Evolutionary conservation across 2,888 invertebrate species (phyloP).

Genomic region (Drosophila nr. perissopoda): DNA sequence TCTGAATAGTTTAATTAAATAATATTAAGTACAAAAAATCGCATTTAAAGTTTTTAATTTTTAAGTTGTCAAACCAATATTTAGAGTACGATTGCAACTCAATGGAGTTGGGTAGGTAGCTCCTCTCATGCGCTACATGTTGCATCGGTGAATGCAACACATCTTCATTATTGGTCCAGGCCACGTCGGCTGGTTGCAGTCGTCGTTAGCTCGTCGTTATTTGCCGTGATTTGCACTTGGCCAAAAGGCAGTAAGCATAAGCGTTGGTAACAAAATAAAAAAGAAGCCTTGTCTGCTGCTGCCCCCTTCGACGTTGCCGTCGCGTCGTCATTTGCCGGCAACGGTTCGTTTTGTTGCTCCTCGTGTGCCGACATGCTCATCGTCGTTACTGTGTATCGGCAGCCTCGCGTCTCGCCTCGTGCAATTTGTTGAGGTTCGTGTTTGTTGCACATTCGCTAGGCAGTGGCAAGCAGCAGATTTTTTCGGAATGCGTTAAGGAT

Average conservation of each 20-base stretch:
- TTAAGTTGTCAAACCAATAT: neutral
- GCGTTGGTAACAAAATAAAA: conserved; percentile 43
- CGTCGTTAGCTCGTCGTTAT: conserved; percentile 54
- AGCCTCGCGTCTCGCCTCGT: conserved; percentile 56
- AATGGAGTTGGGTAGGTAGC: neutral
- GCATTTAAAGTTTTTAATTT: neutral
- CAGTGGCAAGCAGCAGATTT: conserved; percentile 71
- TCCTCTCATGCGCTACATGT: conserved; percentile 28
- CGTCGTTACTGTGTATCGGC: conserved; percentile 48
- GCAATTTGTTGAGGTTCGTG: conserved; percentile 75
- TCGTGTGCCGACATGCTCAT: conserved; percentile 51
- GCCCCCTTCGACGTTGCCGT: conserved; percentile 39
- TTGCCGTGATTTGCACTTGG: conserved; percentile 65
- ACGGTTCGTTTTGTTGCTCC: conserved; percentile 46
- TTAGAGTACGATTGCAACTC: neutral
- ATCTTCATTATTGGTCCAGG: conserved; percentile 58
- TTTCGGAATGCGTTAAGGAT: conserved; percentile 84
- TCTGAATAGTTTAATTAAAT: neutral
- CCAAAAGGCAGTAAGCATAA: conserved; percentile 44
- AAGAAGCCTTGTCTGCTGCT: conserved; percentile 19
- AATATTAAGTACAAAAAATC: neutral
- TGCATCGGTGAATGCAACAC: conserved; percentile 52
- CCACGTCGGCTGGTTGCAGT: conserved; percentile 45
- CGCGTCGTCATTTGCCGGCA: conserved; percentile 66
- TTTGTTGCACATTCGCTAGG: conserved; percentile 78